phyloP scores from a whole-genome alignment of 2,888 invertebrate genomes.

The Cristatella mucedo region DNA sequence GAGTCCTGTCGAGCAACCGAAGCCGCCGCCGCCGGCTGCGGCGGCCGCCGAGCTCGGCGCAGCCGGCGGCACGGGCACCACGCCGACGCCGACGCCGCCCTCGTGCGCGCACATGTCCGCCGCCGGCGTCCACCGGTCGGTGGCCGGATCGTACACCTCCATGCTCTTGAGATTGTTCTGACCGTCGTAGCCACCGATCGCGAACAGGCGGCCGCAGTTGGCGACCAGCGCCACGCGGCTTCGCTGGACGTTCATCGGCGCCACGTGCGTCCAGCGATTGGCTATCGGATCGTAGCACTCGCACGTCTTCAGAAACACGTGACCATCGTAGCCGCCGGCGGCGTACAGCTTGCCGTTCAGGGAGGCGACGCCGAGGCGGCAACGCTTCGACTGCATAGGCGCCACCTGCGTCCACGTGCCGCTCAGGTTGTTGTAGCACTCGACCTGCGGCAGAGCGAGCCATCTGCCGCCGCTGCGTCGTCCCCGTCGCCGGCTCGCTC shows the following conservation, averaged over 20 bases:
- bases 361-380: slow-evolving; percentile 64
- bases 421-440: slow-evolving; percentile 58
- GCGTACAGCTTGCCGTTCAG: slow-evolving; percentile 63
- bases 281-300: slow-evolving; percentile 61
- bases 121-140: slow-evolving; percentile 43
- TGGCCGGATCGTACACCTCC: slow-evolving; percentile 61
- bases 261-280: slow-evolving; percentile 59
- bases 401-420: slow-evolving; percentile 57
- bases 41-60: too few species aligned
- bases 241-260: slow-evolving; percentile 64
- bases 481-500: too few species aligned
- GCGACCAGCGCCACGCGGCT: slow-evolving; percentile 65
- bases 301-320: slow-evolving; percentile 61
- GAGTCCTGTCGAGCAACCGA: too few species aligned
- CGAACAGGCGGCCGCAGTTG: slow-evolving; percentile 60
- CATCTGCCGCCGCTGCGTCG: too few species aligned
- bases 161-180: slow-evolving; percentile 62
- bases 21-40: neutral
- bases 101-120: slow-evolving; percentile 69
- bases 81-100: slow-evolving; percentile 75
- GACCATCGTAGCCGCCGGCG: slow-evolving; percentile 56
- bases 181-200: slow-evolving; percentile 57
- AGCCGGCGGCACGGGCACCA: too few species aligned
- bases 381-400: slow-evolving; percentile 63
- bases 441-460: slow-evolving; percentile 47